phyloP scores from a whole-genome alignment of 2,113 vertebrate species.

The Salminus brasiliensis region DNA sequence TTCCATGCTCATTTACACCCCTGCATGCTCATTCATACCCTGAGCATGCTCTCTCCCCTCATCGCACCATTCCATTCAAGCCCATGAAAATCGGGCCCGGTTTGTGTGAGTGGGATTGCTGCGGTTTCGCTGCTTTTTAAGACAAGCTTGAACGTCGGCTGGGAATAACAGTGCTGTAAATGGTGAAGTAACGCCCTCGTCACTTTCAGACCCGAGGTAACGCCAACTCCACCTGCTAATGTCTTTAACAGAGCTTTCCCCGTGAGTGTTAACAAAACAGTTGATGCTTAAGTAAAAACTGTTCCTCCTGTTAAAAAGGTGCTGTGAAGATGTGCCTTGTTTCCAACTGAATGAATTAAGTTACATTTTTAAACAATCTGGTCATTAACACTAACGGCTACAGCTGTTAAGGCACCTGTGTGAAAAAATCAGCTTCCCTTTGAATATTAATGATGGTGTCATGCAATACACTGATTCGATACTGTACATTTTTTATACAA shows the following conservation, averaged over 20 bases:
- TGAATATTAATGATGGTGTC: neutral
- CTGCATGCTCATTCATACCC: neutral
- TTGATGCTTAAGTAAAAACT: neutral
- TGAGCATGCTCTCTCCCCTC: neutral
- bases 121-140: constrained; percentile 9
- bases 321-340: neutral
- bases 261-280: constrained; percentile 9
- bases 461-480: neutral
- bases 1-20: neutral
- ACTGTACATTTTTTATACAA: neutral
- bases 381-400: neutral
- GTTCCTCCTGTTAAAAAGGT: neutral
- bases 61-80: constrained; percentile 39
- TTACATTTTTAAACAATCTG: neutral
- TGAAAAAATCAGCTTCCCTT: neutral
- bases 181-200: constrained; percentile 35
- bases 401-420: neutral
- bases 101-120: constrained; percentile 33
- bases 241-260: constrained; percentile 10
- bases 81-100: constrained; percentile 53
- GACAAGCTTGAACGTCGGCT: neutral
- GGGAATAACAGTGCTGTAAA: constrained; percentile 26
- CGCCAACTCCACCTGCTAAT: neutral
- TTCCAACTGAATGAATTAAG: neutral
- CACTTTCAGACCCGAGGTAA: constrained; percentile 27